Percentiles rank a stretch among this genome's conserved stretches.
Evolutionary conservation across 2,888 invertebrate genomes (phyloP).

Genomic region (Drosophila buzzatii): DNA sequence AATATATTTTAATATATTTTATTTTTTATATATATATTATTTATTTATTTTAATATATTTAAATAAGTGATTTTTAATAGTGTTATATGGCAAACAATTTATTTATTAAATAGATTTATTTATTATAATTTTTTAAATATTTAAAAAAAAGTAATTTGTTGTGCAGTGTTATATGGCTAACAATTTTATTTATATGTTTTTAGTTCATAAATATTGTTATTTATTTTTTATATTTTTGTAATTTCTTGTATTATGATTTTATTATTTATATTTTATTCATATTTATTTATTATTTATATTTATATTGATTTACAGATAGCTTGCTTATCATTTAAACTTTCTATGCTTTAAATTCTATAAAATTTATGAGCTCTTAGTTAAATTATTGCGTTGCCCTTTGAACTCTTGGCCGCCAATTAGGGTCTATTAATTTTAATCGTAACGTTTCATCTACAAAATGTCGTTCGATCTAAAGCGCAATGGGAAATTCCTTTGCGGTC

Average conservation of each 20-base stretch:
- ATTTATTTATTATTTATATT: neutral
- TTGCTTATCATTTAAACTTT: neutral
- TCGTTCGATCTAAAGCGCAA: conserved; percentile 27
- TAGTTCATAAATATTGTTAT: no score
- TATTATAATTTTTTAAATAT: no score
- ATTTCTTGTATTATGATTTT: neutral
- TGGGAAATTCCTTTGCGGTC: conserved; percentile 42
- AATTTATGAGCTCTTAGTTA: neutral
- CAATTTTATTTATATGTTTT: no score
- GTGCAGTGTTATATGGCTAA: no score
- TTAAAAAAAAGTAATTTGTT: no score
- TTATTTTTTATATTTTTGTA: no score
- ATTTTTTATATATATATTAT: no score
- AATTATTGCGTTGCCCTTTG: conserved; percentile 1
- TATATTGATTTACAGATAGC: neutral
- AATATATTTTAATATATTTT: no score
- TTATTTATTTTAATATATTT: no score
- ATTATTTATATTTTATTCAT: neutral
- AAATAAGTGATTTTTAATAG: no score
- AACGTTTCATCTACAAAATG: conserved; percentile 47
- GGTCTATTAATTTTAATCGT: conserved; percentile 38
- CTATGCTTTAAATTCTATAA: neutral
- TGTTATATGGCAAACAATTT: no score
- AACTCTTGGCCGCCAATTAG: conserved; percentile 3
- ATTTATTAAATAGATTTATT: no score